A percentile compares a stretch with the other conserved stretches of the same genome.
These are phyloP conservation scores for Nicator chloris DNA, from an alignment of 2,113 vertebrate genomes.

Conservation along the genomic window DNA sequence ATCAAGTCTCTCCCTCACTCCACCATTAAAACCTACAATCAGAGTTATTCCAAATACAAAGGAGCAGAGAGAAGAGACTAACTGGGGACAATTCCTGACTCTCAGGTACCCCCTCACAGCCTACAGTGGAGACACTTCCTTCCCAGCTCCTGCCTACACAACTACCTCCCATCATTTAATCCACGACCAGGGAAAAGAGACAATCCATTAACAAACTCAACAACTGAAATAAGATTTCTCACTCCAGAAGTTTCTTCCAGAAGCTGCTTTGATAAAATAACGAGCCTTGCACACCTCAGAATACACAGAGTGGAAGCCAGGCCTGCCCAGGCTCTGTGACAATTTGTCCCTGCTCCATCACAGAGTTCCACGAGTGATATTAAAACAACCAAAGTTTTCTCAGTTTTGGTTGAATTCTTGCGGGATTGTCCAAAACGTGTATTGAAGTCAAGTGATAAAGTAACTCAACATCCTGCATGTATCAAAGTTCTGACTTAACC, in stretches of 20 bases:
- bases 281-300: accelerated
- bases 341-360: background rate
- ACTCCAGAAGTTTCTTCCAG: background rate
- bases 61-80: background rate
- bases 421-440: accelerated
- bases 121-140: accelerated
- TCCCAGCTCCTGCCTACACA: background rate
- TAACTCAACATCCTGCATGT: background rate
- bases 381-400: background rate
- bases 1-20: background rate
- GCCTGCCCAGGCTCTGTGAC: background rate
- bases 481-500: background rate
- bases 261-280: background rate
- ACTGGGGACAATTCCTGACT: background rate
- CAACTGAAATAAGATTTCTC: background rate
- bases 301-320: background rate
- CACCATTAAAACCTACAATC: accelerated
- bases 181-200: background rate
- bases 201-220: background rate
- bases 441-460: background rate
- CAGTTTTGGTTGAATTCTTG: background rate
- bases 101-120: background rate
- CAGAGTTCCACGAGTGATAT: background rate
- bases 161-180: accelerated
- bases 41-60: background rate